These are phyloP conservation scores for Oreochromis spilurus DNA, from an alignment of 2,113 vertebrate species.

Conservation along the genomic window DNA sequence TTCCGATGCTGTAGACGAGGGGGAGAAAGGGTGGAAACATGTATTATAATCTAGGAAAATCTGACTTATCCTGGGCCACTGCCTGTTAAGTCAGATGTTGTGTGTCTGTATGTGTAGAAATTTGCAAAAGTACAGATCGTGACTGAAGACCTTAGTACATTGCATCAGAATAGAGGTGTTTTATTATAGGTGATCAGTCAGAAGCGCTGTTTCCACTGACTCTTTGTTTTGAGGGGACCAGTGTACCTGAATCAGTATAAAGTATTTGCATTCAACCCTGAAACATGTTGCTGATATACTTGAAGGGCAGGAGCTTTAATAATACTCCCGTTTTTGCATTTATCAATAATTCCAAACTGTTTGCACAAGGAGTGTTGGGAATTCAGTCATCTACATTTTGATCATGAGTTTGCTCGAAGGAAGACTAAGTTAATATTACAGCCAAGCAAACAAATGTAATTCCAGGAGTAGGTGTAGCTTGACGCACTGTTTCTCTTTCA, in stretches of 20 bases:
- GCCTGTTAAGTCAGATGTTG: not conserved
- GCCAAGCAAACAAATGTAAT: not conserved
- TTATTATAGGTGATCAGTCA: not conserved
- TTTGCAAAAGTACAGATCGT: accelerated
- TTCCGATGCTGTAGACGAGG: not conserved
- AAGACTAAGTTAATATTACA: not conserved
- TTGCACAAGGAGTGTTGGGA: not conserved
- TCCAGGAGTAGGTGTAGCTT: constrained; percentile 4
- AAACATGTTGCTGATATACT: not conserved
- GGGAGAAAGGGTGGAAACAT: not conserved
- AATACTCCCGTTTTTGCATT: not conserved
- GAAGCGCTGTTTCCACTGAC: accelerated
- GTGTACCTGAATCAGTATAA: not conserved
- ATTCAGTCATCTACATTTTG: not conserved
- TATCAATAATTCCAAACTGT: not conserved
- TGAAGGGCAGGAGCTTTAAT: not conserved
- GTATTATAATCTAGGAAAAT: not conserved
- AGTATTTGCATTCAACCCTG: not conserved
- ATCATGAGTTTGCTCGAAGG: not conserved
- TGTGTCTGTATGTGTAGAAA: not conserved
- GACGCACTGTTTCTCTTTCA: not conserved
- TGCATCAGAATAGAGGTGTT: not conserved
- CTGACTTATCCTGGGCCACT: not conserved
- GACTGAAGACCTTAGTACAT: not conserved
- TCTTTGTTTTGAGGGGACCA: not conserved